A percentile compares a stretch with the other conserved stretches of the same genome.
Evolutionary conservation across 1,140 invertebrate genomes (phyloP).

Genomic region (Ridgeia piscesae): DNA sequence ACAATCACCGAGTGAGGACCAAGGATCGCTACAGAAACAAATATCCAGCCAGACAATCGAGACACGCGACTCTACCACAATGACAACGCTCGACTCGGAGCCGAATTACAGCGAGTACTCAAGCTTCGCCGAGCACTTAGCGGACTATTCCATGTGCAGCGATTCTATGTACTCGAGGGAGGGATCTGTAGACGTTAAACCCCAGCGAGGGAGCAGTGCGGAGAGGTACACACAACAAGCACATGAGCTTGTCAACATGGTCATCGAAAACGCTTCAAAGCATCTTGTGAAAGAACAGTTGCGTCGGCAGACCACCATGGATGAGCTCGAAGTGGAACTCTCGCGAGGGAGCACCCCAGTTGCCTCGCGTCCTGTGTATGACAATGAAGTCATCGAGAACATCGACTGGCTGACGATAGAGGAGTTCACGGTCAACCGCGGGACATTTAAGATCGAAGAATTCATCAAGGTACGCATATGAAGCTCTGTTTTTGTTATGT

Average conservation of each 20-base stretch:
- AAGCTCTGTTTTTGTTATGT: neutral
- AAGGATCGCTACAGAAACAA: neutral
- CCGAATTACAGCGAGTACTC: neutral
- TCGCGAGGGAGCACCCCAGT: slow-evolving; percentile 40
- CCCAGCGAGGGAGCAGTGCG: neutral
- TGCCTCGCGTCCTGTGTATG: slow-evolving; percentile 32
- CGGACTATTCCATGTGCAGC: neutral
- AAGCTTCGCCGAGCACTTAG: neutral
- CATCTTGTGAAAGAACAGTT: slow-evolving; percentile 41
- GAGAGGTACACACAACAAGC: slow-evolving; percentile 41
- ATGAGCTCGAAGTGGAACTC: slow-evolving; percentile 27
- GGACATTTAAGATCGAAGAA: slow-evolving; percentile 53
- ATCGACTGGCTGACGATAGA: slow-evolving; percentile 54
- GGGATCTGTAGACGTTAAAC: neutral
- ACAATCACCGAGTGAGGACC: neutral
- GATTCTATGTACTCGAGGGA: neutral
- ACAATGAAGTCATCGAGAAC: slow-evolving; percentile 49
- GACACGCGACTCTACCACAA: neutral
- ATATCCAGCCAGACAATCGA: neutral
- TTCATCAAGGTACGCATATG: slow-evolving; percentile 46
- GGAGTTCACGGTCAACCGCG: slow-evolving; percentile 47
- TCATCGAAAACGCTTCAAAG: slow-evolving; percentile 45
- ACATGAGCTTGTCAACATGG: slow-evolving; percentile 39
- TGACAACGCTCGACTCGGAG: neutral
- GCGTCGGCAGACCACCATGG: neutral